These are phyloP conservation scores for Strix aluco DNA, from an alignment of 2,113 vertebrate species.

Conservation along the genomic window DNA sequence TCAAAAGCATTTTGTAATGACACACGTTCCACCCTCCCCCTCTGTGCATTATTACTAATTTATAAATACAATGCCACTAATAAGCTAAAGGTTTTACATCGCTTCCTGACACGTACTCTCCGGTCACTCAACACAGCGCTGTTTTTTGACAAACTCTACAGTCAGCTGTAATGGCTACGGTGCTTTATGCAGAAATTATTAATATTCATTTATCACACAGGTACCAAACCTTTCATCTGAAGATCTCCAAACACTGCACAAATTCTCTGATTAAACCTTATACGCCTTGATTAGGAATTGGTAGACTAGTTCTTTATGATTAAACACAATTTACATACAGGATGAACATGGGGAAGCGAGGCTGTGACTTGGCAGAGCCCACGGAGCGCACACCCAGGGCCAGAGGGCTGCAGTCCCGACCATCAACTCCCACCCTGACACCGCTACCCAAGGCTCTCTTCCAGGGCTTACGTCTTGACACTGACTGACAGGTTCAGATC, in stretches of 20 bases:
- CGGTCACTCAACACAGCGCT: background rate
- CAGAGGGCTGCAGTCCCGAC: rapidly evolving
- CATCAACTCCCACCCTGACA: background rate
- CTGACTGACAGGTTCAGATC: rapidly evolving
- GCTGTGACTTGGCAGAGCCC: background rate
- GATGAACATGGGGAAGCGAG: rapidly evolving
- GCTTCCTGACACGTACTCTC: background rate
- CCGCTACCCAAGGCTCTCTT: rapidly evolving
- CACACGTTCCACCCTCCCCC: background rate
- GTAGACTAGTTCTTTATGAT: background rate
- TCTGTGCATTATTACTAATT: background rate
- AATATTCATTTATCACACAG: background rate
- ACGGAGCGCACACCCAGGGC: rapidly evolving
- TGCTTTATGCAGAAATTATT: background rate
- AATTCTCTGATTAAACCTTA: constrained; percentile 9
- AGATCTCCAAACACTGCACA: constrained; percentile 14
- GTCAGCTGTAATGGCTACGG: background rate
- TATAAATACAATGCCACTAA: background rate
- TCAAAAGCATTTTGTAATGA: background rate
- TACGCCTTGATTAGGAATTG: background rate
- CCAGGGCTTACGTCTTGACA: rapidly evolving
- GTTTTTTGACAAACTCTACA: background rate
- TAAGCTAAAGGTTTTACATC: background rate
- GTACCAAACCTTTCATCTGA: background rate
- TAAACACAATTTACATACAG: background rate